phyloP scores from a whole-genome alignment of 2,113 vertebrate genomes.

The Callaeas wilsoni region DNA sequence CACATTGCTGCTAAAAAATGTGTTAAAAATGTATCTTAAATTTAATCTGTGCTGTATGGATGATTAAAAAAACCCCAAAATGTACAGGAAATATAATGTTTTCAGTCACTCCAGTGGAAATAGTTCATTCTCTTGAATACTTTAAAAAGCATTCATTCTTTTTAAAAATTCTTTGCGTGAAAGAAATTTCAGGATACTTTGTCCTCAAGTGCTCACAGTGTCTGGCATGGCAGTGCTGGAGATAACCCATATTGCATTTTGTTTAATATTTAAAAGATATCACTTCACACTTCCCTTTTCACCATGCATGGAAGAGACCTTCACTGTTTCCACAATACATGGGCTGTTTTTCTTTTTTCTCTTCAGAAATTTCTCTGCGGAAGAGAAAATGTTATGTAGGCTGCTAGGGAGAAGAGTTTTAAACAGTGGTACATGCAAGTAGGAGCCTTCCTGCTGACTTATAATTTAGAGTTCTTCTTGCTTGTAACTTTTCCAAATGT shows the following conservation, averaged over 20 bases:
- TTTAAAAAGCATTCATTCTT: background rate
- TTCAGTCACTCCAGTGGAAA: background rate
- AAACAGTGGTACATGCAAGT: background rate
- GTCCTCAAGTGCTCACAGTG: background rate
- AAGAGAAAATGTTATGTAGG: background rate
- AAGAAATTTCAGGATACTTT: background rate
- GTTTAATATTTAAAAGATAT: background rate
- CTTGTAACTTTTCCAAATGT: background rate
- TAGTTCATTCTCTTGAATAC: background rate
- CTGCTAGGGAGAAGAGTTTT: background rate
- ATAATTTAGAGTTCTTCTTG: background rate
- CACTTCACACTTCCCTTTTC: background rate
- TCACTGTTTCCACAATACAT: background rate
- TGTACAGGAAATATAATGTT: background rate
- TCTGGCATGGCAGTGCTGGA: background rate
- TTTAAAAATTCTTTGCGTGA: background rate
- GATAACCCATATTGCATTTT: background rate
- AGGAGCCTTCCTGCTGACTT: background rate
- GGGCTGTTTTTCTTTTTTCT: background rate
- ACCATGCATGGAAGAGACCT: background rate
- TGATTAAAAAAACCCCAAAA: background rate
- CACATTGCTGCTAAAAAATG: background rate
- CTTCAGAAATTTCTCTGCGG: background rate
- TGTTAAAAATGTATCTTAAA: background rate
- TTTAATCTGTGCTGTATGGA: background rate